Evolutionary conservation across 2,888 invertebrate genomes (phyloP), one percentile per base, ranked within the genome.

Genomic region (Diachrysia chrysitis): DNA sequence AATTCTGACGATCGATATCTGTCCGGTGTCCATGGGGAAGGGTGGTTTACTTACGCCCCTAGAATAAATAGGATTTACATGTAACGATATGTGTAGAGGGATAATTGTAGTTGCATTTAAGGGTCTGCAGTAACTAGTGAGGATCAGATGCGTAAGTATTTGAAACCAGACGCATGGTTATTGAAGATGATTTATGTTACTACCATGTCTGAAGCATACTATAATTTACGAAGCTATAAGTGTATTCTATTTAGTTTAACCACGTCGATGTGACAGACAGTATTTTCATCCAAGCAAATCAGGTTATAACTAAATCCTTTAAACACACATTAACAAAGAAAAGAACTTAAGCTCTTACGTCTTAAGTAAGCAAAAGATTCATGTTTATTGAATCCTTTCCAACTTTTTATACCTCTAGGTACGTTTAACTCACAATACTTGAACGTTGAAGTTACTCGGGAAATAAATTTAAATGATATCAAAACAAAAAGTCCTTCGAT

Each of bases 1-100:
- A 84, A 85, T 85, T 82, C 71, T 51, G 56, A 60, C 69, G 82
- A 83, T 82, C 82, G 67, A 82, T 82, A 82, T 69, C 70, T 76
- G 73, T 69, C 83, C 76, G 72, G 62, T 76, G 81, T 76, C 81
- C 76, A 64, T 14, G 51, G 58, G 29, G 59, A 57, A 79, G 80
- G 80, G 80, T 70, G 74, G 67, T 58, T 46, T 62, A 65, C 79
- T 69, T 25, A 80, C 71, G 72, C 83, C 80, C 80, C 57, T 66
- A 59, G 69, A 72, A 58, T 72, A 81, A 79, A 81, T 74, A 79
- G 74, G 80, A 70, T 74, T 82, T 76, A 76, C 76, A 67, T 65
- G 70, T 62, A 79, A 79, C 82, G 72, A 81, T 81, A 82, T 76
- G 66, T 69, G 68, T 69, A 74, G 63, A 61, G 56, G 63, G 65